Evolutionary conservation across 2,888 invertebrate species (phyloP).

Genomic region (Melitaea athalia): DNA sequence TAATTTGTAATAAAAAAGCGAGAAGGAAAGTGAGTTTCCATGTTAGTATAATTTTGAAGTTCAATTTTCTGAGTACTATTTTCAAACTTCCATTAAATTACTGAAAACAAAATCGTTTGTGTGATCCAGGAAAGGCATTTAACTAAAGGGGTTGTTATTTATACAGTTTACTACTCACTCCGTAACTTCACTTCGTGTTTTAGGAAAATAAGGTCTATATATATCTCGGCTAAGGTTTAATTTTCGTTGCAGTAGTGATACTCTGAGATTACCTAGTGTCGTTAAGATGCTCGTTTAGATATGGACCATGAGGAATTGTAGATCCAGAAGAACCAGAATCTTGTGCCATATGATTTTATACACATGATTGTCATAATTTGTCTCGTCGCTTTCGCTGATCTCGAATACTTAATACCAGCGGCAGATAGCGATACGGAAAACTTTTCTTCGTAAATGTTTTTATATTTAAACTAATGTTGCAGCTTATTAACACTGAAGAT

Average conservation of each 20-base stretch:
- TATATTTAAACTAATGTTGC: neutral
- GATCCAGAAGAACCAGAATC: conserved; percentile 65
- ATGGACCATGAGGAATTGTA: conserved; percentile 76
- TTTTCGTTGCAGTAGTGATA: conserved; percentile 58
- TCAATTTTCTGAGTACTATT: conserved; percentile 4
- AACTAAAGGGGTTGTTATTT: conserved; percentile 41
- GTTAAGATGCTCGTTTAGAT: conserved; percentile 81
- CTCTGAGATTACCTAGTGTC: conserved; percentile 76
- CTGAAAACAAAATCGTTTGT: conserved; percentile 6
- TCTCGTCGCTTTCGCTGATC: conserved; percentile 5
- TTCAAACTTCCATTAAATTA: conserved; percentile 15
- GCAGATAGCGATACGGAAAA: neutral
- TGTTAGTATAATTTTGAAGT: conserved; percentile 22
- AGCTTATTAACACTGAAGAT: neutral
- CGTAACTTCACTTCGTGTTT: conserved; percentile 39
- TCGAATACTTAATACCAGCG: neutral
- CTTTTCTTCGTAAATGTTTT: neutral
- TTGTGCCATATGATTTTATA: conserved; percentile 43
- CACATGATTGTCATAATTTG: conserved; percentile 6
- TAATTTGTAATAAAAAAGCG: neutral
- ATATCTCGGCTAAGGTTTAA: conserved; percentile 45
- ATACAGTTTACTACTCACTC: conserved; percentile 49
- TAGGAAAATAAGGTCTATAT: conserved; percentile 44
- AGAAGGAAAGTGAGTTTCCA: conserved; percentile 29
- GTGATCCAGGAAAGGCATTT: conserved; percentile 24